These are phyloP conservation scores for Condylostylus longicornis DNA, from an alignment of 1,140 invertebrate genomes.

Conservation along the genomic window DNA sequence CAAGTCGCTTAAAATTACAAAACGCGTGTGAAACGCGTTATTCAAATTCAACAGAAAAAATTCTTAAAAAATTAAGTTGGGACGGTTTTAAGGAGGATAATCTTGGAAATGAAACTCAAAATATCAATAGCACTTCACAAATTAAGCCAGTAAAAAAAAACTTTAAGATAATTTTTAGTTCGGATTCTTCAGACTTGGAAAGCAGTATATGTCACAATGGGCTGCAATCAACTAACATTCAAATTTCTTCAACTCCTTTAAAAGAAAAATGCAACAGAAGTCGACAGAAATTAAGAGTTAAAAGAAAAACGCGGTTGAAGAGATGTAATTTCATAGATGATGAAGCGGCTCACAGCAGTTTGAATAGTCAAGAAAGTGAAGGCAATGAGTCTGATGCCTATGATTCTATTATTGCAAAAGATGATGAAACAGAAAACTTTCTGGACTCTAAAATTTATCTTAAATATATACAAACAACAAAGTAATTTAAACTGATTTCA, in stretches of 20 bases:
- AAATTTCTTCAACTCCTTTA: neutral
- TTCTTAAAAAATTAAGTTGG: too few relatives aligned
- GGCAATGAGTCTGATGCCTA: constrained; percentile 15
- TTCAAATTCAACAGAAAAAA: too few relatives aligned
- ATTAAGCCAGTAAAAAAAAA: too few relatives aligned
- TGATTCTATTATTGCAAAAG: constrained; percentile 28
- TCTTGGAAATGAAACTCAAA: too few relatives aligned
- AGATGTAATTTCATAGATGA: constrained; percentile 37
- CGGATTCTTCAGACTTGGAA: too few relatives aligned
- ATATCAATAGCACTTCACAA: too few relatives aligned
- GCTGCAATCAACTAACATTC: too few relatives aligned
- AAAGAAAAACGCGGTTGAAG: constrained; percentile 15
- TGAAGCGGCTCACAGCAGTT: constrained; percentile 39
- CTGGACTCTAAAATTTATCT: constrained; percentile 36
- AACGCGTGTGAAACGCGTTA: too few relatives aligned
- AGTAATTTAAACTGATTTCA: constrained; percentile 22
- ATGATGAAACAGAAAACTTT: constrained; percentile 28
- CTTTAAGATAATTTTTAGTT: neutral
- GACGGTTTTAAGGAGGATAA: too few relatives aligned
- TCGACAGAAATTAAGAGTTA: neutral
- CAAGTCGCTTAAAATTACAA: too few relatives aligned
- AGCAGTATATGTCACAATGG: too few relatives aligned
- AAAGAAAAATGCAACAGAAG: neutral
- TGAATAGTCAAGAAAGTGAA: constrained; percentile 15
- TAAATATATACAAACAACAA: constrained; percentile 42